phyloP scores from a whole-genome alignment of 2,797 vertebrate genomes.

The Cynodonichthys magdalenae region DNA sequence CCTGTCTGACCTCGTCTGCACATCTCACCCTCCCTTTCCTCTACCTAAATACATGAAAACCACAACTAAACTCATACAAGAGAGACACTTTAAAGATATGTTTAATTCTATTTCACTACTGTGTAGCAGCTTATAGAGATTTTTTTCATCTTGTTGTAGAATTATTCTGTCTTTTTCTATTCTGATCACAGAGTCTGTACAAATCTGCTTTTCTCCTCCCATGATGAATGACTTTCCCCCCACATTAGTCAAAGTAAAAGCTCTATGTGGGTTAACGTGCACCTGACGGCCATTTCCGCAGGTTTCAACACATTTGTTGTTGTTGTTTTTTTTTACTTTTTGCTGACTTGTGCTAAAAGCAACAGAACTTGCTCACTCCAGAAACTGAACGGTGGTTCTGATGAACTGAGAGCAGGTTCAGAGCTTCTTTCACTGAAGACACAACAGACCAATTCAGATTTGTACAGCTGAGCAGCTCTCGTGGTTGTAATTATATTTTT shows the following conservation, averaged over 20 bases:
- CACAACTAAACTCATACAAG: neutral
- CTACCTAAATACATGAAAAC: too few species aligned
- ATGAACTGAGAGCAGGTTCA: slow-evolving; percentile 15
- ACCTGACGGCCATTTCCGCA: slow-evolving; percentile 64
- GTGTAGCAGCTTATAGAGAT: neutral
- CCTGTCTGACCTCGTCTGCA: neutral
- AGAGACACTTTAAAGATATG: slow-evolving; percentile 5
- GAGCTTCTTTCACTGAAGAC: slow-evolving; percentile 4
- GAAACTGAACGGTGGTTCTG: slow-evolving; percentile 49
- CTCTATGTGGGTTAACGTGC: slow-evolving; percentile 50
- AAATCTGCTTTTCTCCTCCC: slow-evolving; percentile 29
- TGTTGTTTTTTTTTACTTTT: slow-evolving; percentile 30
- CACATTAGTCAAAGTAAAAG: slow-evolving; percentile 46
- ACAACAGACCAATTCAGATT: neutral
- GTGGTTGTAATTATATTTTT: slow-evolving; percentile 47
- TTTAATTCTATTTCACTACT: slow-evolving; percentile 9
- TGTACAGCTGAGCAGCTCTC: slow-evolving; percentile 27
- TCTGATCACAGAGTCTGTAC: slow-evolving; percentile 24
- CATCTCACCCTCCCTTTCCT: too few species aligned
- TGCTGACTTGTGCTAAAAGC: slow-evolving; percentile 57
- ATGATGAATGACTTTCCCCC: slow-evolving; percentile 30
- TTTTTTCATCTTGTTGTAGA: neutral
- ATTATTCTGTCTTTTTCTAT: neutral
- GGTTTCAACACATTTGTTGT: slow-evolving; percentile 45
- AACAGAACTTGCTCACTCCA: slow-evolving; percentile 28